These are phyloP conservation scores for Megaceryle alcyon DNA, from an alignment of 2,797 vertebrate species.

Conservation along the genomic window DNA sequence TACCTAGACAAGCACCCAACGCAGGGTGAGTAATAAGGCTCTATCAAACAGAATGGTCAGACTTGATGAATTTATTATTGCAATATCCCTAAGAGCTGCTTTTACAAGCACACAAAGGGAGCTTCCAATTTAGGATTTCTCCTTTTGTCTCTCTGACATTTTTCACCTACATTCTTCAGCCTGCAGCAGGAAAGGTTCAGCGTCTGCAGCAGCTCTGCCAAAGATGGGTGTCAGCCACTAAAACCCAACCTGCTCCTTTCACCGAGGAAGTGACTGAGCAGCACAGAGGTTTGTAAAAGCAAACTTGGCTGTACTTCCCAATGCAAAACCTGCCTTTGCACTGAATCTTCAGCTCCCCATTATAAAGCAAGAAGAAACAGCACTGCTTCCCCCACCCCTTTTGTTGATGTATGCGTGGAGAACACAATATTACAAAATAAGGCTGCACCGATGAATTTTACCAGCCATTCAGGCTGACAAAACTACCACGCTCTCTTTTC, in stretches of 20 bases:
- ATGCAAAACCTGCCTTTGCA: accelerated
- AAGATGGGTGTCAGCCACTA: accelerated
- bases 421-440: accelerated
- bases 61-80: neutral
- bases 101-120: neutral
- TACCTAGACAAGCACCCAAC: neutral
- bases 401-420: neutral
- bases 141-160: accelerated
- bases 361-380: accelerated
- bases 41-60: neutral
- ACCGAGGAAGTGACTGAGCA: neutral
- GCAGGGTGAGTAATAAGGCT: neutral
- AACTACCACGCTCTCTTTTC: neutral
- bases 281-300: accelerated
- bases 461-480: neutral
- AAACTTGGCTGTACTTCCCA: neutral
- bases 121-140: neutral
- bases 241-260: neutral
- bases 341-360: accelerated
- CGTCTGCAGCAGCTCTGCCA: neutral
- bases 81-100: neutral
- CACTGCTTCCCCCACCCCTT: accelerated
- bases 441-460: neutral
- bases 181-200: accelerated
- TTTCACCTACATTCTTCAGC: neutral